Evolutionary conservation across 2,113 vertebrate species (phyloP).

Genomic region (Pomatorhinus ruficollis): DNA sequence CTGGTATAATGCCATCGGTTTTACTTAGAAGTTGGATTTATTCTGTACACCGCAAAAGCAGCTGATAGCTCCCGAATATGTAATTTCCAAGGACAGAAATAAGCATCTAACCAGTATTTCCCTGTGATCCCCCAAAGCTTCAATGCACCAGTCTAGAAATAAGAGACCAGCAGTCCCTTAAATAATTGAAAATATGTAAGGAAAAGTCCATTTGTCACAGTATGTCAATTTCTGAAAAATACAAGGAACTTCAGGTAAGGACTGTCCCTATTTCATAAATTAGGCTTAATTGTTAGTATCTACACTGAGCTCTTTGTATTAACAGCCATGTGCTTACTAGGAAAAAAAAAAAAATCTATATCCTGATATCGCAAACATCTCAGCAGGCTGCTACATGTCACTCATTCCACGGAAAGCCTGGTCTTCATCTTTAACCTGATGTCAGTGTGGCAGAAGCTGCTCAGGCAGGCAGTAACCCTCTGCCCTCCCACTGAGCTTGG

Average conservation of each 20-base stretch:
- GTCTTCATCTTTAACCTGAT: slow-evolving; percentile 5
- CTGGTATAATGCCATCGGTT: rapidly evolving
- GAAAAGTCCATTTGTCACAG: background rate
- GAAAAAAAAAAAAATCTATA: background rate
- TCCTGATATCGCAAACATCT: slow-evolving; percentile 37
- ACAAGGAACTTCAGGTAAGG: slow-evolving; percentile 21
- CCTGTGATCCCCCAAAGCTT: background rate
- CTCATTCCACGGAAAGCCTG: slow-evolving; percentile 38
- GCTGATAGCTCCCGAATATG: background rate
- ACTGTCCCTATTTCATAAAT: slow-evolving; percentile 13
- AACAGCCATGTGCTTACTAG: slow-evolving; percentile 1
- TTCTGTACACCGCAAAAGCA: background rate
- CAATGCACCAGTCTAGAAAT: background rate
- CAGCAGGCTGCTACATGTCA: slow-evolving; percentile 60
- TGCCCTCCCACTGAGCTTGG: background rate
- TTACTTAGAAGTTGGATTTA: background rate
- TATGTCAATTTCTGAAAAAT: background rate
- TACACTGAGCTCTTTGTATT: slow-evolving; percentile 47
- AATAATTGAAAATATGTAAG: background rate
- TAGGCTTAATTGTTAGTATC: background rate
- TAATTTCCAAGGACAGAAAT: background rate
- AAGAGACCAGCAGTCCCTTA: background rate
- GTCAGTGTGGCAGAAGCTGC: background rate
- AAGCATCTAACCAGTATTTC: background rate
- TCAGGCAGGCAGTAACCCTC: background rate